Evolutionary conservation across 2,888 invertebrate species (phyloP), one percentile per base, ranked within the genome.

Genomic region (Eupithecia tripunctaria): DNA sequence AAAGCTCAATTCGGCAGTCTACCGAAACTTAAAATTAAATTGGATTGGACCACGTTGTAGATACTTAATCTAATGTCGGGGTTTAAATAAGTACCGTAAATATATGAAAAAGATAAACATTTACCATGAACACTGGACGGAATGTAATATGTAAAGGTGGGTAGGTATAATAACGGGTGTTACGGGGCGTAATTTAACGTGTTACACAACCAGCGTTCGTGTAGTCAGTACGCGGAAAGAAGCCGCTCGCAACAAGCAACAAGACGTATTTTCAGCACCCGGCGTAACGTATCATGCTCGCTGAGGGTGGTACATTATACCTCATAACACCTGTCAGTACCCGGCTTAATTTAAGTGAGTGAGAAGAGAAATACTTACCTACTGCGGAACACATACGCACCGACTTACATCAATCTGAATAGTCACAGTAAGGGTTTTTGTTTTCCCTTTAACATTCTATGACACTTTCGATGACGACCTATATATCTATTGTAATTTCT

Each of bases 1-100:
- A 82, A 79, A 80, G 78, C 78, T 77, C 77, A 77, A n/a, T 77
- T 79, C 75, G 79, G 76, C 74, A 78, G 74, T 76, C 36, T 68
- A 71, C 68, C 71, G 70, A 74, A 74, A 77, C 78, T 76, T 74
- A 77, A 73, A 56, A 18, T 41, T 66, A 68, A 66, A 68, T 71
- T 74, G 72, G 65, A 68, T 71, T 76, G 72, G 70, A 70, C 71
- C 65, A 63, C 69, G 60, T 59, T n/a, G 32, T 59, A 56, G 21
- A 67, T 68, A 21, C n/a, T 63, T 29, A 62, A 36, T 36, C 10
- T 27, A 32, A 14, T 21, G 36, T 64, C 25, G 12, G 21, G 21
- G 21, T 38, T 64, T 18, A 32, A n/a, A 6, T 63, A 36, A 38
- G 12, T 27, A 62, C 29, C 6, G 12, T 47, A n/a, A 21, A n/a